Evolutionary conservation across 64 coral and sea anemone genomes (phyloP).

Genomic region (Acropora yongei): DNA sequence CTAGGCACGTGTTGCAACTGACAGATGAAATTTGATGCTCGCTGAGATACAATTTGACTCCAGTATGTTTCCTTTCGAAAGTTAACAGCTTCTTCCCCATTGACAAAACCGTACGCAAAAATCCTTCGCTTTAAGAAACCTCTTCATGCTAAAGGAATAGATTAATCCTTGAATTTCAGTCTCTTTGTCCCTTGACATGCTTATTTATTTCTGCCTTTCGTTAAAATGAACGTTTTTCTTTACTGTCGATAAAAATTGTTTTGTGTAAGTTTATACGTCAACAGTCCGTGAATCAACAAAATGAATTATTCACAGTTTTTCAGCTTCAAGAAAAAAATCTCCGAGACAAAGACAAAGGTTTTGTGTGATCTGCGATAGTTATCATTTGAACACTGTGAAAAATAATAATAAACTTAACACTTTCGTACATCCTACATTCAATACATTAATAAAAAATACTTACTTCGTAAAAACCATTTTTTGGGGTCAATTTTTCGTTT

Average conservation of each 20-base stretch:
- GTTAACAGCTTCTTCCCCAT: too few species aligned
- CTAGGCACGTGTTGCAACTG: too few species aligned
- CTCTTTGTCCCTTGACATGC: too few species aligned
- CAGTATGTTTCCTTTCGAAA: too few species aligned
- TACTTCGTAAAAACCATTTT: background rate
- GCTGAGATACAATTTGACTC: too few species aligned
- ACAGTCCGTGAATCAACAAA: slow-evolving; percentile 17
- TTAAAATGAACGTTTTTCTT: background rate
- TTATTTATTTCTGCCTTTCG: background rate
- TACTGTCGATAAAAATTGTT: background rate
- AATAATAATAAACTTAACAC: background rate
- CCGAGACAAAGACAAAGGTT: background rate
- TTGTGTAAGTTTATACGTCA: background rate
- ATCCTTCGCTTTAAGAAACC: too few species aligned
- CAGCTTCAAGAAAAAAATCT: background rate
- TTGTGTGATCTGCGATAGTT: background rate
- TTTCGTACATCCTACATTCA: too few species aligned
- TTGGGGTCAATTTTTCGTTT: background rate
- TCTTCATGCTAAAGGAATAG: too few species aligned
- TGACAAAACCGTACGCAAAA: too few species aligned
- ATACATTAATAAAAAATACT: background rate
- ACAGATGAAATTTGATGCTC: too few species aligned
- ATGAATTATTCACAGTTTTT: slow-evolving; percentile 36
- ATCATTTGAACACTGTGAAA: background rate
- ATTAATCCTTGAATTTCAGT: too few species aligned